Conservation (phyloP, 2,797 vertebrate species). For the Xyrichtys novacula region DNA sequence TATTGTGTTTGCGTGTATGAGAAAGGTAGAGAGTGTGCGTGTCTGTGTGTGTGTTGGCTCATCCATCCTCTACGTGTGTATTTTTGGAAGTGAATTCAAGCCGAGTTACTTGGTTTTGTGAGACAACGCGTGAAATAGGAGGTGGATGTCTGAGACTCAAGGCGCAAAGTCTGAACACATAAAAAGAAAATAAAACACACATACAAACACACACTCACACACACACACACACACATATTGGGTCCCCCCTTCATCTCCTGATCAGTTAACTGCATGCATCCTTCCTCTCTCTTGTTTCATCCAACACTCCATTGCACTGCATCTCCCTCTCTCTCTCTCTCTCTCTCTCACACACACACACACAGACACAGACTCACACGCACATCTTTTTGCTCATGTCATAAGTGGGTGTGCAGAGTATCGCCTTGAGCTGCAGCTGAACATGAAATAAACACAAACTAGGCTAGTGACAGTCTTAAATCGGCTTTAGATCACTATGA, state of each 20-base stretch:
- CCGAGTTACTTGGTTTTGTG: constrained; percentile 59
- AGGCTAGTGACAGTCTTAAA: constrained; percentile 83
- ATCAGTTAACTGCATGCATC: constrained; percentile 47
- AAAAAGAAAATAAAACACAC: constrained; percentile 20
- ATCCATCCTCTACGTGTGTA: constrained; percentile 49
- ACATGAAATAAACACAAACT: constrained; percentile 84
- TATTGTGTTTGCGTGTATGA: constrained; percentile 27
- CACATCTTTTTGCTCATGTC: constrained; percentile 72
- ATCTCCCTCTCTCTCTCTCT: constrained; percentile 27
- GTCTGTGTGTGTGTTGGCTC: constrained; percentile 47
- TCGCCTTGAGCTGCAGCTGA: constrained; percentile 83
- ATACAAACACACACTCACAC: background rate
- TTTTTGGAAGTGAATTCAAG: constrained; percentile 63
- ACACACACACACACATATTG: constrained; percentile 11
- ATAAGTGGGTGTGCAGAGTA: constrained; percentile 82
- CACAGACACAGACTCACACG: constrained; percentile 28
- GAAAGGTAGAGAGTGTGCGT: background rate
- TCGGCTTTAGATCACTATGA: constrained; percentile 85
- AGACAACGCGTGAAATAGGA: constrained; percentile 36
- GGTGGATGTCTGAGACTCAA: constrained; percentile 41
- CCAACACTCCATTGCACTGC: constrained; percentile 21
- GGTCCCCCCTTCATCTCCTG: constrained; percentile 41
- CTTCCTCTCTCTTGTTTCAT: constrained; percentile 3
- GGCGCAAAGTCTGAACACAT: constrained; percentile 25
- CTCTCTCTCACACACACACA: constrained; percentile 19